Evolutionary conservation across 2,888 invertebrate genomes (phyloP), one percentile per base, ranked within the genome.

Genomic region (Chrysomela aeneicollis): DNA sequence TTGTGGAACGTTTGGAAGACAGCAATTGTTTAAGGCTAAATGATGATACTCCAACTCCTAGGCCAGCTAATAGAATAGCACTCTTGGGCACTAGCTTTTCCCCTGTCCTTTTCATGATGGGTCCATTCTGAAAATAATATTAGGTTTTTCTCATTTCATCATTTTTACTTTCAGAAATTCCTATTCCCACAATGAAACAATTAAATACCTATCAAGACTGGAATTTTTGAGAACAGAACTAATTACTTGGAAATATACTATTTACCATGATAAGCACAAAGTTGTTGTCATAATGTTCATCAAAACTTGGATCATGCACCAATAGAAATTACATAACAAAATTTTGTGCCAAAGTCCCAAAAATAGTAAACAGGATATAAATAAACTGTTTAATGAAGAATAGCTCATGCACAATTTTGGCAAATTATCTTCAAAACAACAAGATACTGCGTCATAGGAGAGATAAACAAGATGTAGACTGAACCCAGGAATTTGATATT

Each of bases 21-120:
- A 80, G 59, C 53, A 82, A 66, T 66, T 81, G 81, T 70, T 79
- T 82, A 52, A 82, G 60, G 69, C 81, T 81, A 71, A 81, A 82
- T 1, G 83, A 77, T 8, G 82, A 82, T 4, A 83, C 74, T 54
- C 79, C 81, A 42, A 82, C 77, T 52, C 83, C 83, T 57, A 82
- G 66, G 51, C 78, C 77, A 18, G 82, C 82, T 62, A 82, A 67
- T 52, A 82, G 66, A 63, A 82, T 75, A 8, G 82, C 83, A n/a
- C 80, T 75, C 30, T 79, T 78, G 61, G 78, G 78, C 18, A 81
- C 77, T 68, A 81, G 69, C 68, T 73, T 79, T 67, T 82, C 81
- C n/a, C 67, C 49, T 12, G 57, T 42, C 9, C 54, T 61, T 35
- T 46, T 55, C 15, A 42, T 26, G 15, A 61, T 32, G 21, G 61